Base-by-base conservation (phyloP, 2,888 invertebrate genomes). In the Caenorhabditis macrosperma region DNA sequence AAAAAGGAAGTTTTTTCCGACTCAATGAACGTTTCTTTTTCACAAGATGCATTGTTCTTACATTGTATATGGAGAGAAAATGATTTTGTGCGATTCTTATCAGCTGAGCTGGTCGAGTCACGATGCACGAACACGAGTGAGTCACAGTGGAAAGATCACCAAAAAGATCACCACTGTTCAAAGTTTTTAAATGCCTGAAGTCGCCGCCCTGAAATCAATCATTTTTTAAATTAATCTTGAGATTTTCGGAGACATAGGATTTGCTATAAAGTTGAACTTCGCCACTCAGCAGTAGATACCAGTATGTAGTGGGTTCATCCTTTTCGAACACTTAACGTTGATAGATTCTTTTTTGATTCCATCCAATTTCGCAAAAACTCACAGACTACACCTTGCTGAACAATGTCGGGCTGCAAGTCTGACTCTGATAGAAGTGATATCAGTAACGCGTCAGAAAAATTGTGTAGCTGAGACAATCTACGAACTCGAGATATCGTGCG, bases 211-310 rank as follows among this genome's bases (percentile, higher is more conserved):
- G 60, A 61, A 76, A 59, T 50, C 17, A 10, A 33, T 33, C 15
- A 30, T 20, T 55, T 44, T 12, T 22, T 26, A 26, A 22, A 52
- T 6, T 20, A 57, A 30, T 38, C 28, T 22, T 22, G 24, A 54
- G n/a, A n/a, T n/a, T n/a, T n/a, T n/a, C n/a, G n/a, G 2, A 44
- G 9, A 68, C 76, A 46, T 55, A 50, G 26, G n/a, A 46, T 48
- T 67, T 60, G 33, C 85, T 71, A 67, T 85, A 90, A 9, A 90
- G 75, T 52, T 90, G 86, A 15, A 89, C 87, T 77, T 90, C 87
- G 20, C 90, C 90, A 15, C 89, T 85, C 12, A 90, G 75, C n/a
- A 90, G 84, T 5, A 90, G 81, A 72, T 90, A 90, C 90, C 90
- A 90, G 59, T 78, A 86, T 38, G 78, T 57, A 7, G 87, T 82